phyloP scores from a whole-genome alignment of 2,797 vertebrate genomes.

The Cephalopachus bancanus region DNA sequence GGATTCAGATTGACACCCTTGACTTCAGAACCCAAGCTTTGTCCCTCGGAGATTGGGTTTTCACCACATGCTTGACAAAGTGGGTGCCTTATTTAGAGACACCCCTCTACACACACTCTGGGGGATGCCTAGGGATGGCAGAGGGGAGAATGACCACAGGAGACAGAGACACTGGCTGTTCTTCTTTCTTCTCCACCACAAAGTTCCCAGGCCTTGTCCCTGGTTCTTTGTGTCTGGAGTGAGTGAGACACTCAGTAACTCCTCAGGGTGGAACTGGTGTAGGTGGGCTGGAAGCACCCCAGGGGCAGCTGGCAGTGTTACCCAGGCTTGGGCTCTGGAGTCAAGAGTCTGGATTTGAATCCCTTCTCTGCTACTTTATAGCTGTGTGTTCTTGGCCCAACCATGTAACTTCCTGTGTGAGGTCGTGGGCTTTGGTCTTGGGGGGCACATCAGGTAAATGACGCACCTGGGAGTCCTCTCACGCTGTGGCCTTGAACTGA shows the following conservation, averaged over 20 bases:
- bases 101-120: neutral
- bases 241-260: neutral
- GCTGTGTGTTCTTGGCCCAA: too few relatives aligned
- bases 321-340: neutral
- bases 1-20: neutral
- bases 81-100: neutral
- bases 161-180: neutral
- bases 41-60: neutral
- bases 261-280: neutral
- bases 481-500: neutral
- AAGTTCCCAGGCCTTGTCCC: neutral
- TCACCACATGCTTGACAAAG: neutral
- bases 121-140: neutral
- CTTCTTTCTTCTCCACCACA: neutral
- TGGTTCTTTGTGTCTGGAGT: neutral
- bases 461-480: neutral
- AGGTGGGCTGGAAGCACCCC: neutral
- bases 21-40: neutral
- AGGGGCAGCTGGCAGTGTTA: neutral
- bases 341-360: too few relatives aligned
- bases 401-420: neutral
- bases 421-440: neutral
- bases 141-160: neutral
- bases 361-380: too few relatives aligned
- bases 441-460: too few relatives aligned